Base-by-base conservation (phyloP, 37 sponge, comb jelly and placozoan species). In the Haliclona indistincta region DNA sequence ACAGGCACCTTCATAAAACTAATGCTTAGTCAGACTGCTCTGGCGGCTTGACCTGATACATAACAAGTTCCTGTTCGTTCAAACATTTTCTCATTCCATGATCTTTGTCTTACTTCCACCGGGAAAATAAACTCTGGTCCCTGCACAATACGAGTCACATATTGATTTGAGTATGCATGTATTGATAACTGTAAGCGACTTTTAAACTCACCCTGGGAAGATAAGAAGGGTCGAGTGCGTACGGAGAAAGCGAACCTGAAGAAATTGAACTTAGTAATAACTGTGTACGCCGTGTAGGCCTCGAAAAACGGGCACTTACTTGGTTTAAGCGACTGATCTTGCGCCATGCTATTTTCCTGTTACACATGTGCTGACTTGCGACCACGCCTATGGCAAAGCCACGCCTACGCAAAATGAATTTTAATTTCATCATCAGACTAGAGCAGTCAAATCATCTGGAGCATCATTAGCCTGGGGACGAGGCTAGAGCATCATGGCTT, bases 51-150 rank as follows among this genome's bases (percentile, higher is more conserved):
- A 84, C 90, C 90, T 56, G 73, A 23, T 25, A 90, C 7, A 55
- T 90, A 90, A 19, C 63, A 71, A 0, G 77, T 71, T 2, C 91
- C 91, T 11, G 78, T 76, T 15, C 82, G 25, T 17, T 81, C 82
- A 77, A 90, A 90, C 83, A 84, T 67, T 51, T 77, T 76, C 44
- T 85, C 87, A 58, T 83, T 82, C 69, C 75, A 85, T 30, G 81
- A 73, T 39, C 56, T 76, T 29, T 54, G 43, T 25, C 81, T 71
- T 20, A 39, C 55, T 51, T 90, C 91, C 29, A 90, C 81, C 1
- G 91, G 91, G 56, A 90, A 90, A 19, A 90, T 84, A 43, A 85
- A 90, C 63, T 90, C 91, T 36, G 91, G 91, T n/a, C n/a, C n/a
- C 19, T 2, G 36, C 30, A 45, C n/a, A n/a, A 38, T 22, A 43